Evolutionary conservation across 2,113 vertebrate species (phyloP), one percentile per base, ranked within the genome.

Genomic region (Sinocyclocheilus rhinocerous): DNA sequence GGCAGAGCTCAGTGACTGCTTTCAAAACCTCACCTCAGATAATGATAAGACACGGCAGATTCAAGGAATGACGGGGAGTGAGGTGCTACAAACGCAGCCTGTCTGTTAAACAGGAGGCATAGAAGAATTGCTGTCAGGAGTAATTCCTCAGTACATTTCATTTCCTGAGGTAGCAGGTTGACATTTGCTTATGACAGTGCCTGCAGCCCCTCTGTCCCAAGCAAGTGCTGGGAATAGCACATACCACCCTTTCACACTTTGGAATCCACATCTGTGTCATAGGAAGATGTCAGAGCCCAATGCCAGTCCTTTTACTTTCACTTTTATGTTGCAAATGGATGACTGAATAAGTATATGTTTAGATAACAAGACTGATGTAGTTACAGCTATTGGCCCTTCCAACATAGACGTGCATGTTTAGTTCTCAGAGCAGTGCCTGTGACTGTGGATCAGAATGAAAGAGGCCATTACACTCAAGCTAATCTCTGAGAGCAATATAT

Each of bases 111-210:
- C 88, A 86, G 5, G 89, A 91, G 48, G 91, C 89, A 92, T 91
- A 89, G 87, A 92, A 88, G 87, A 85, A 93, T 90, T 91, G 87
- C 91, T 92, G 90, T 93, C 92, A 92, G 90, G 91, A 94, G 93
- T 93, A 93, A 94, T 90, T 88, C 91, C 89, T 81, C 84, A 75
- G 33, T 55, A 78, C 26, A 16, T 36, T 45, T 81, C 50, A 88
- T 84, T 94, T 93, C 91, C 93, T 92, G 91, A 94, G 92, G 94
- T 92, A 93, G 92, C 93, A 93, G 93, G 91, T 92, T 92, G 91
- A 93, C 94, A 93, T 84, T 93, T 91, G 92, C 90, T 90, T 92
- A 91, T 93, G 94, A 93, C 93, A 93, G 92, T 89, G 91, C 83
- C 90, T 87, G 92, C 91, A 92, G 92, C 26, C 22, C 24, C 69